Base-by-base conservation (phyloP, 2,797 vertebrate species). In the Limnodromus scolopaceus region DNA sequence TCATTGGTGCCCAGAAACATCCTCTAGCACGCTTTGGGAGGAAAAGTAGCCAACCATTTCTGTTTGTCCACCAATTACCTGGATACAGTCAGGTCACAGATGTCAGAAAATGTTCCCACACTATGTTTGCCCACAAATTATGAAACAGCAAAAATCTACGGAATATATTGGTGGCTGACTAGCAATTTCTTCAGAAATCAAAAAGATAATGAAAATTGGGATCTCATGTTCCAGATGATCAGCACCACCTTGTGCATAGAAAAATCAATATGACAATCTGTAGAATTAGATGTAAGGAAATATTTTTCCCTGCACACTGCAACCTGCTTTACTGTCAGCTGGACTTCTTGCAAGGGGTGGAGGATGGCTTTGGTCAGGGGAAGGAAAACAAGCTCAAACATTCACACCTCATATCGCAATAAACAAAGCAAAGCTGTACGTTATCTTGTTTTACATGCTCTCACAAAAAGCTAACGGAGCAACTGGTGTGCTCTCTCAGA, bases 241-340 rank as follows among this genome's bases (percentile, higher is more conserved):
- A 89, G 76, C 48, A 92, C 17, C 34, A 88, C 72, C 78, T 64
- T 39, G 36, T 12, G 10, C 58, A 23, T 58, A 46, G n/a, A 77
- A 94, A 93, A 96, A 68, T 60, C 65, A 38, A 0, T 89, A 68
- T 30, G 58, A 93, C 87, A 96, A 68, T 16, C 49, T 72, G 11
- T 9, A 85, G 55, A 85, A 79, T 66, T 81, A 75, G 61, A 72
- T 43, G 53, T 84, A 92, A 84, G 63, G 78, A 94, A 97, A 72
- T 87, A 63, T 16, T 18, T 85, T 76, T 68, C 82, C 64, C 58
- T 89, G 60, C 88, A 87, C 27, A 58, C 23, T 61, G 23, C 38
- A 89, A 58, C 38, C 17, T 80, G 39, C 27, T 80, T 89, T 81
- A 75, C 77, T 83, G 66, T 72, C 38, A 66, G 30, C 13, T 64